Base-by-base conservation (phyloP, 2,797 vertebrate genomes). In the Spizella passerina region DNA sequence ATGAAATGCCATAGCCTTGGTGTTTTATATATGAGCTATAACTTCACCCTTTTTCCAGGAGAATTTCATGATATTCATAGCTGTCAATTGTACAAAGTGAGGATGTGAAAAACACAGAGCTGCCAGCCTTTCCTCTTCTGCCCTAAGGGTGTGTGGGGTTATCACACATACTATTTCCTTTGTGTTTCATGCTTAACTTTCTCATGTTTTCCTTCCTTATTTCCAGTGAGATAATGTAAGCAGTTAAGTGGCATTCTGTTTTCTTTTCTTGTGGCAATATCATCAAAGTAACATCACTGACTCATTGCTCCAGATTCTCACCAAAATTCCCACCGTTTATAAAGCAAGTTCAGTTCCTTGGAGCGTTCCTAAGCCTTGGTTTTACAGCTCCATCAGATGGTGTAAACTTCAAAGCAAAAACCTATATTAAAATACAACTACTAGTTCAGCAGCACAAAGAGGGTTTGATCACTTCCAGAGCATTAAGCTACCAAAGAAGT, bases 121-220 rank as follows among this genome's bases (percentile, higher is more conserved):
- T 93, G 69, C 82, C 80, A 86, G 84, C 56, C 34, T 88, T 88
- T 72, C 76, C 72, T 89, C 79, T 79, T 75, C 65, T 95, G 76
- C 84, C 92, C 56, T 94, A 65, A 93, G 72, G 76, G 76, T 68
- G 64, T 3, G 4, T 44, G 53, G 11, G 69, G 91, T 92, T 92
- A 87, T 88, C 91, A 89, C 41, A 91, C 39, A 39, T 27, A 46
- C 41, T 23, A 23, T 30, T 90, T 90, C 61, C 75, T 94, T 84
- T 84, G 43, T 77, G 65, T 43, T 89, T 65, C 53, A 23, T 72
- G 50, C 56, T 89, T 81, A 86, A 89, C 63, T n/a, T 90, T 55
- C 36, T n/a, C 7, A 6, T 34, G 55, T 72, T 92, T 92, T 81
- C 86, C 50, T 50, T 64, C 75, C 49, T 65, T 60, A 61, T 69